Conservation (phyloP, 2,888 invertebrate genomes). For the Polia nebulosa region DNA sequence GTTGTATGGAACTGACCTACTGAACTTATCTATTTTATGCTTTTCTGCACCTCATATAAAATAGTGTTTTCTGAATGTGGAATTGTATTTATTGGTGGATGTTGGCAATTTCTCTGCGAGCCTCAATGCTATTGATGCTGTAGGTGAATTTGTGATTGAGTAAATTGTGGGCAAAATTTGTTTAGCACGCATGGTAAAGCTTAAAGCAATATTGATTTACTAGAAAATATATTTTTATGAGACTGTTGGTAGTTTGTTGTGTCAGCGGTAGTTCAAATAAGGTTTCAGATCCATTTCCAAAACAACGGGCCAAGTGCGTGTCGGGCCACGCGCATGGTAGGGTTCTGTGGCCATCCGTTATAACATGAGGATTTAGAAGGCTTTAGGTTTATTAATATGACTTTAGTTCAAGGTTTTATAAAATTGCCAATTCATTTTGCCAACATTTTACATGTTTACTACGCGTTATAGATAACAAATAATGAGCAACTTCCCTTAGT, state of each 20-base stretch:
- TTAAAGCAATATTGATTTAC: conserved; percentile 8
- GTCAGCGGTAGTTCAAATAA: too few relatives aligned
- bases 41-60: conserved; percentile 40
- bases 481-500: too few relatives aligned
- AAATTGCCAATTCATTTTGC: too few relatives aligned
- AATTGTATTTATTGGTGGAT: conserved; percentile 45
- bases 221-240: neutral
- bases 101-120: conserved; percentile 34
- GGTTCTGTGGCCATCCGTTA: too few relatives aligned
- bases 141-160: conserved; percentile 22
- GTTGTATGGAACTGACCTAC: neutral
- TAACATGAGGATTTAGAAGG: too few relatives aligned
- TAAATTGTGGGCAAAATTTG: conserved; percentile 5
- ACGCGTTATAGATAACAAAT: too few relatives aligned
- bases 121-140: conserved; percentile 13
- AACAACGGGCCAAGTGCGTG: too few relatives aligned
- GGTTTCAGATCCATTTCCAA: too few relatives aligned
- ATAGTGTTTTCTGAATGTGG: conserved; percentile 35
- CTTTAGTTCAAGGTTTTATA: too few relatives aligned
- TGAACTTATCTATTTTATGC: neutral
- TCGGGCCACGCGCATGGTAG: too few relatives aligned
- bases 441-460: too few relatives aligned
- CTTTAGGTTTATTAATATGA: too few relatives aligned
- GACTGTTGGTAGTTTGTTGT: neutral
- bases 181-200: conserved; percentile 1